phyloP scores from a whole-genome alignment of 2,888 invertebrate genomes.

The Andrena praecox region DNA sequence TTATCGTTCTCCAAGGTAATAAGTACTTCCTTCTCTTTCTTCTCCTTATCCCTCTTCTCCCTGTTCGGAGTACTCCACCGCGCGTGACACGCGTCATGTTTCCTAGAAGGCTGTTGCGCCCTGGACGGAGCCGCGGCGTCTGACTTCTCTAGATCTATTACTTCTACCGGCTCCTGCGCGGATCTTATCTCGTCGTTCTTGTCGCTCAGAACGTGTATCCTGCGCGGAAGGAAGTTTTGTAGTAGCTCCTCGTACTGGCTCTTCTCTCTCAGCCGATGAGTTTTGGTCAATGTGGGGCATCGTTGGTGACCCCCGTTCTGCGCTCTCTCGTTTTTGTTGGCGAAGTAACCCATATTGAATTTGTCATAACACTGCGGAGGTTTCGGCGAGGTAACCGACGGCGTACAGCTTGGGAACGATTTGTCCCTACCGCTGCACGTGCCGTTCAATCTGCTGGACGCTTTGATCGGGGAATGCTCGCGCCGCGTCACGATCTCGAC shows the following conservation, averaged over 20 bases:
- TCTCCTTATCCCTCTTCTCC: constrained; percentile 37
- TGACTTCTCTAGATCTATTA: constrained; percentile 77
- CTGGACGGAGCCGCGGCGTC: constrained; percentile 49
- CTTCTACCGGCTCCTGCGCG: constrained; percentile 63
- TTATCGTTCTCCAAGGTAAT: constrained; percentile 28
- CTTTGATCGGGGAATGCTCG: constrained; percentile 45
- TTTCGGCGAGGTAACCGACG: constrained; percentile 30
- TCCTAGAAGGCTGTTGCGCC: constrained; percentile 14
- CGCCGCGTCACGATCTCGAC: constrained; percentile 65
- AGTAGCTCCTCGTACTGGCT: constrained; percentile 77
- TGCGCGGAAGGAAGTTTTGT: constrained; percentile 73
- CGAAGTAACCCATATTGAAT: constrained; percentile 31
- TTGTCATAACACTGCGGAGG: constrained; percentile 25
- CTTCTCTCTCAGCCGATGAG: constrained; percentile 74
- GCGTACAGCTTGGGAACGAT: constrained; percentile 30
- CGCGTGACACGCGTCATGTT: neutral
- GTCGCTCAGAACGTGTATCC: constrained; percentile 63
- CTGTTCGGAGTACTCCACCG: constrained; percentile 6
- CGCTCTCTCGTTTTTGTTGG: constrained; percentile 16
- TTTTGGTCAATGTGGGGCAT: constrained; percentile 68
- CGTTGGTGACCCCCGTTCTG: constrained; percentile 30
- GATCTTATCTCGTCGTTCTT: constrained; percentile 51
- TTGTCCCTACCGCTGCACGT: constrained; percentile 48
- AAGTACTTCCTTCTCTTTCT: constrained; percentile 27
- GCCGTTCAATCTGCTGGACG: constrained; percentile 64